Evolutionary conservation across 2,888 invertebrate genomes (phyloP).

Genomic region (Dorcus parallelipipedus): DNA sequence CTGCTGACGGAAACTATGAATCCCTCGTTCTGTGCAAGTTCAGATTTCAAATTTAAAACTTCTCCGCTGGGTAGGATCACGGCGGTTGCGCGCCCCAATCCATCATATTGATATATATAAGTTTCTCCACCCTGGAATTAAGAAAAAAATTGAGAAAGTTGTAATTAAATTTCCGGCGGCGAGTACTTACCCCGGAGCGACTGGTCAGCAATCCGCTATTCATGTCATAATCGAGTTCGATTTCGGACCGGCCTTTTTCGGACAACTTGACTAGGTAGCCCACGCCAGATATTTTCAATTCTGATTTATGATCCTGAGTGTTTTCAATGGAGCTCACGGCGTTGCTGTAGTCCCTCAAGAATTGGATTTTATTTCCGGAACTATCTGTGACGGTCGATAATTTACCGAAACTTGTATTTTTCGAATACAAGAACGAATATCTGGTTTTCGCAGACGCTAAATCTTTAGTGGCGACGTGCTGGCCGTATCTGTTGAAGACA

Average conservation of each 20-base stretch:
- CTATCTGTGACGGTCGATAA: conserved; percentile 91
- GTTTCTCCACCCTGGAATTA: conserved; percentile 72
- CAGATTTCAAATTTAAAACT: conserved; percentile 74
- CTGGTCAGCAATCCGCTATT: conserved; percentile 83
- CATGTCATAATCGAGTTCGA: conserved; percentile 87
- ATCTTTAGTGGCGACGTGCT: conserved; percentile 93
- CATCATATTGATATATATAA: conserved; percentile 88
- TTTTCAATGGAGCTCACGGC: conserved; percentile 93
- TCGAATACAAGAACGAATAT: conserved; percentile 95
- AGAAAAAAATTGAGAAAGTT: conserved; percentile 12
- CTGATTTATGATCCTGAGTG: conserved; percentile 89
- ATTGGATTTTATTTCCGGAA: conserved; percentile 88
- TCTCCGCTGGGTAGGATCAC: conserved; percentile 91
- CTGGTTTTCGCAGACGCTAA: conserved; percentile 91
- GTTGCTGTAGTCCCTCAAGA: conserved; percentile 87
- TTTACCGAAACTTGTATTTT: conserved; percentile 93
- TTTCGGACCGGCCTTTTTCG: conserved; percentile 85
- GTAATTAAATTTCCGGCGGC: conserved; percentile 4
- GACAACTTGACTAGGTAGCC: conserved; percentile 85
- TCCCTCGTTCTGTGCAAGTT: conserved; percentile 73
- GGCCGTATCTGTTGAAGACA: conserved; percentile 92
- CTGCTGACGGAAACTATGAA: conserved; percentile 65
- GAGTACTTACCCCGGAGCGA: conserved; percentile 66
- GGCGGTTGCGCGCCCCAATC: conserved; percentile 80
- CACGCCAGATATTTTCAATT: conserved; percentile 88